A percentile compares a stretch with the other conserved stretches of the same genome.
Evolutionary conservation across 92 coral and sea anemone genomes (phyloP).

Genomic region (Umimayanthus kanabou): DNA sequence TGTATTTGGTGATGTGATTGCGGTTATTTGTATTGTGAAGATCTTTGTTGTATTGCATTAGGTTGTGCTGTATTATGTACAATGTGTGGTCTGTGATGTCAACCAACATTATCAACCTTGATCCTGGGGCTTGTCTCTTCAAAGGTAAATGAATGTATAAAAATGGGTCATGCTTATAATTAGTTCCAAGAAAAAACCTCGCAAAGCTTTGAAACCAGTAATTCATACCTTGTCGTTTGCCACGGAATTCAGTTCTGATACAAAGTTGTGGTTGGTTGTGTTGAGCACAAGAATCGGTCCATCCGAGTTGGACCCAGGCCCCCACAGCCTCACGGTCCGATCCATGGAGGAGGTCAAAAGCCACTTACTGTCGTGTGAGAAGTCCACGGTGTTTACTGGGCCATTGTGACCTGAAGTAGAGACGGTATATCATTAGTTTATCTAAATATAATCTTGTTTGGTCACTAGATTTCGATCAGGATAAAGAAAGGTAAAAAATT

Average conservation of each 20-base stretch:
- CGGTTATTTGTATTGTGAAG: too few relatives aligned
- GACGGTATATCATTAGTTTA: background rate
- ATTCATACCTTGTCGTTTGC: slow-evolving; percentile 61
- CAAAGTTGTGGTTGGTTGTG: slow-evolving; percentile 75
- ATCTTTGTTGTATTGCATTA: too few relatives aligned
- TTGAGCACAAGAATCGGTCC: slow-evolving; percentile 66
- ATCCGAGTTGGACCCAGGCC: slow-evolving; percentile 66
- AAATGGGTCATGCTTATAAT: background rate
- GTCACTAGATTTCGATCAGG: background rate
- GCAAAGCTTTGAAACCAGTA: background rate
- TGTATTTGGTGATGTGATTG: too few relatives aligned
- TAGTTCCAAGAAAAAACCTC: background rate
- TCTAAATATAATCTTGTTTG: too few relatives aligned
- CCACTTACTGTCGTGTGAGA: slow-evolving; percentile 82
- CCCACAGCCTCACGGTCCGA: slow-evolving; percentile 88
- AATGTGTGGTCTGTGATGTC: too few relatives aligned
- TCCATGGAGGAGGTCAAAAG: slow-evolving; percentile 89
- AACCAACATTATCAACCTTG: too few relatives aligned
- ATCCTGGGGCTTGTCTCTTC: too few relatives aligned
- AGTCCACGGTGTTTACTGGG: slow-evolving; percentile 78
- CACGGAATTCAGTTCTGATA: slow-evolving; percentile 60
- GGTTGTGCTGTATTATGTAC: too few relatives aligned
- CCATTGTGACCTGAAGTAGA: slow-evolving; percentile 84
- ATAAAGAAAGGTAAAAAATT: background rate
- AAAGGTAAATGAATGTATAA: too few relatives aligned